Percentiles rank a stretch among this genome's conserved stretches.
Evolutionary conservation across 2,113 vertebrate genomes (phyloP).

Genomic region (Octodon degus): DNA sequence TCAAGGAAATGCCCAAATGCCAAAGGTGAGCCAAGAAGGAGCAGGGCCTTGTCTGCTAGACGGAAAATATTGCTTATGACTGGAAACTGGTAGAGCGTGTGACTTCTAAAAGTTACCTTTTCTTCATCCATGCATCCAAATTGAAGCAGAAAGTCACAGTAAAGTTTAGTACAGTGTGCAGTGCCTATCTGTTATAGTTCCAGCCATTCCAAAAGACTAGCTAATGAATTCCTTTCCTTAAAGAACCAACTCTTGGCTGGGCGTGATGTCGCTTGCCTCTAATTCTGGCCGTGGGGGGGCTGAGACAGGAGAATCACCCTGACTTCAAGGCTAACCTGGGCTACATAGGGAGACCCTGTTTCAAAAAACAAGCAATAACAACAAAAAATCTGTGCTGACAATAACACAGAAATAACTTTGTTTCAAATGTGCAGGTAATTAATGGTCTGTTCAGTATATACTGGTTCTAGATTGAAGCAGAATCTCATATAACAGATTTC

Average conservation of each 20-base stretch:
- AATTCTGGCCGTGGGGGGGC: not conserved
- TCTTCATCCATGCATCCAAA: not conserved
- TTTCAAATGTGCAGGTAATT: not conserved
- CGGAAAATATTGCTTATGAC: not conserved
- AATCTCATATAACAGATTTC: not conserved
- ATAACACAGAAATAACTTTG: slow-evolving; percentile 26
- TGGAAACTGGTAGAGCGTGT: not conserved
- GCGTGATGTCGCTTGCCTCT: not conserved
- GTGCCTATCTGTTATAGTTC: not conserved
- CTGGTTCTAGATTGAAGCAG: slow-evolving; percentile 1
- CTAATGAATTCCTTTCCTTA: not conserved
- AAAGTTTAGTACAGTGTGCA: not conserved
- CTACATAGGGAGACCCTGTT: not conserved
- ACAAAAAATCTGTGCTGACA: not conserved
- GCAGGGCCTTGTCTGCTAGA: not conserved
- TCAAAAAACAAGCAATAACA: not conserved
- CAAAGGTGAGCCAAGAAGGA: slow-evolving; percentile 42
- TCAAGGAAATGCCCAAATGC: slow-evolving; percentile 48
- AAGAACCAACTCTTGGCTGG: not conserved
- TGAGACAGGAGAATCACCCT: not conserved
- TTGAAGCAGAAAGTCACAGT: not conserved
- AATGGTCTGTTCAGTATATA: not conserved
- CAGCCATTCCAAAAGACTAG: slow-evolving; percentile 6
- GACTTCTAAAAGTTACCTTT: slow-evolving; percentile 35
- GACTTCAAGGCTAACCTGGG: not conserved